A percentile compares a stretch with the other conserved stretches of the same genome.
These are phyloP conservation scores for Tenthredo distinguenda DNA, from an alignment of 2,888 invertebrate species.

Conservation along the genomic window DNA sequence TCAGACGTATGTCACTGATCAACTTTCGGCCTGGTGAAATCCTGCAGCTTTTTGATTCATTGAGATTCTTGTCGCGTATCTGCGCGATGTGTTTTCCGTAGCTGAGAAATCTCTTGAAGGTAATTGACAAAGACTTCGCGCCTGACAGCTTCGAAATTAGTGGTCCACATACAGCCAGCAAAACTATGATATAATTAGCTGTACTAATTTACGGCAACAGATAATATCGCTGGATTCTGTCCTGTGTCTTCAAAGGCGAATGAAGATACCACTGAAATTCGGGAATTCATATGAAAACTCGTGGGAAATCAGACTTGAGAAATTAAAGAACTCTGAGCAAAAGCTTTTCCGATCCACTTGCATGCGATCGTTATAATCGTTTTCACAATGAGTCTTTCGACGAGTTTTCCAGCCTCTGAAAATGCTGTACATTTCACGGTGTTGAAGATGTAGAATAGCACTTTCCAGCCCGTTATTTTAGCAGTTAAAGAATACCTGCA, in stretches of 20 bases:
- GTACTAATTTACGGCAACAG: background rate
- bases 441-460: background rate
- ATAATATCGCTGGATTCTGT: background rate
- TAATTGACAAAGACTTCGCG: too few relatives aligned
- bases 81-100: too few relatives aligned
- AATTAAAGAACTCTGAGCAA: background rate
- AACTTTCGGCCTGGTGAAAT: background rate
- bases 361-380: background rate
- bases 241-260: too few relatives aligned
- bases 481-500: background rate
- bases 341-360: background rate
- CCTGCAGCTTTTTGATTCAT: too few relatives aligned
- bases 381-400: background rate
- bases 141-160: too few relatives aligned
- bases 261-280: background rate
- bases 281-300: background rate
- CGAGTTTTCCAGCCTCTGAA: background rate
- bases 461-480: background rate
- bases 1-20: background rate
- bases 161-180: too few relatives aligned
- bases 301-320: background rate
- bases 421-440: background rate
- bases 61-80: too few relatives aligned
- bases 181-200: background rate
- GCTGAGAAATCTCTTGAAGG: too few relatives aligned